Evolutionary conservation across 2,113 vertebrate species (phyloP).

Genomic region (Carettochelys insculpta): DNA sequence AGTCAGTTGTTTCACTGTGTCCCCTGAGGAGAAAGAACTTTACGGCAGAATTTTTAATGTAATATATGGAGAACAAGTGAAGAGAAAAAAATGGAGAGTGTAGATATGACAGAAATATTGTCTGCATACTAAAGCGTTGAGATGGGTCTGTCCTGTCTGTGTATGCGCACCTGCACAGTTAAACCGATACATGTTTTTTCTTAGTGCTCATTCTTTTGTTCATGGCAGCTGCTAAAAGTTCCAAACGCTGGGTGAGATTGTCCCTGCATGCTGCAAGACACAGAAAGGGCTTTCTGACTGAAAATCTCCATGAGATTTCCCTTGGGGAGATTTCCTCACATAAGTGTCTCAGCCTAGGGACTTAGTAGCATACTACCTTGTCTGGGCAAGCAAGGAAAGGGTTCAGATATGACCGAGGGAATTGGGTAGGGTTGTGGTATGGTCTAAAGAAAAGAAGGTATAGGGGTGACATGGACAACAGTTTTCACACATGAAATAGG

Average conservation of each 20-base stretch:
- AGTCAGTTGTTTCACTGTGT: not conserved
- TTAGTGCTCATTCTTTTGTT: not conserved
- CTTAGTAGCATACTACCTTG: not conserved
- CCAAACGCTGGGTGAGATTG: not conserved
- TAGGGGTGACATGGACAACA: no score
- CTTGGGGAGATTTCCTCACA: not conserved
- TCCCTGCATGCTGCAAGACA: not conserved
- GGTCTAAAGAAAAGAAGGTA: no score
- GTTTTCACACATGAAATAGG: no score
- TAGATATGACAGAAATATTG: no score
- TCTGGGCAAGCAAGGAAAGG: not conserved
- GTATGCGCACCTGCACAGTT: no score
- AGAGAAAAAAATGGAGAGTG: no score
- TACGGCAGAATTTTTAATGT: no score
- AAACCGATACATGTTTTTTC: not conserved
- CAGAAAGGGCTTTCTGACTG: not conserved
- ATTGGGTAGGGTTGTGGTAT: no score
- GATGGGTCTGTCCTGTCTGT: no score
- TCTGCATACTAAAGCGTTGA: no score
- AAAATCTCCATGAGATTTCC: not conserved
- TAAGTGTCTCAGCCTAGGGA: not conserved
- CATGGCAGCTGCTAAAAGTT: not conserved
- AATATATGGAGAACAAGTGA: no score
- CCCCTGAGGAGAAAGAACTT: not conserved
- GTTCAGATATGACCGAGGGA: not conserved